Evolutionary conservation across 2,113 vertebrate species (phyloP).

Genomic region (Cyprinodon brontotheroides): DNA sequence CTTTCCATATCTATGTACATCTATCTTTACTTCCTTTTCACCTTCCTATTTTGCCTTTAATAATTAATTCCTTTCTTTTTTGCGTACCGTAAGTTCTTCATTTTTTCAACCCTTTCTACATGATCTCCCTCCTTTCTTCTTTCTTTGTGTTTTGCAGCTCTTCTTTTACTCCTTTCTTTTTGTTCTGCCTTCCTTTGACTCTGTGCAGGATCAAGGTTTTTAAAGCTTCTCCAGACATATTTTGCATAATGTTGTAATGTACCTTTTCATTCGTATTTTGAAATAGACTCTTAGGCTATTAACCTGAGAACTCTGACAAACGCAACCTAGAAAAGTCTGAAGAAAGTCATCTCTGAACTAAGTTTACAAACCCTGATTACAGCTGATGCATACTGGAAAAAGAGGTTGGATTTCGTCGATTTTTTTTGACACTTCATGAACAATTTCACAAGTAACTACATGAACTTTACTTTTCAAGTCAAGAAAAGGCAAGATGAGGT

Average conservation of each 20-base stretch:
- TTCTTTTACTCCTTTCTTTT: too few relatives aligned
- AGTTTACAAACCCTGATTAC: conserved; percentile 1
- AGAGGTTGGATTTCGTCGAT: conserved; percentile 4
- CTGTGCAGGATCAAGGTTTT: not conserved
- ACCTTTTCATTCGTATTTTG: not conserved
- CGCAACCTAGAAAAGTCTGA: not conserved
- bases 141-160: too few relatives aligned
- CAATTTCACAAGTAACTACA: conserved; percentile 38
- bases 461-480: conserved; percentile 17
- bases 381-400: conserved; percentile 24
- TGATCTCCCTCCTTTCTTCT: too few relatives aligned
- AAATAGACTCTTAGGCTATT: not conserved
- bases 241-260: not conserved
- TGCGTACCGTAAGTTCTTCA: too few relatives aligned
- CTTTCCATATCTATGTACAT: too few relatives aligned
- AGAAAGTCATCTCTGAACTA: not conserved
- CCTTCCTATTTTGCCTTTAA: too few relatives aligned
- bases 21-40: too few relatives aligned
- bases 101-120: too few relatives aligned
- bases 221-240: not conserved
- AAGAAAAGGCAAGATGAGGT: conserved; percentile 20
- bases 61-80: too few relatives aligned
- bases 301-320: not conserved
- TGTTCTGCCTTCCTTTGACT: too few relatives aligned
- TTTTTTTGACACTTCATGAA: conserved; percentile 43